A percentile compares a stretch with the other conserved stretches of the same genome.
phyloP scores from a whole-genome alignment of 2,888 invertebrate species.

The Synergus japonicus region DNA sequence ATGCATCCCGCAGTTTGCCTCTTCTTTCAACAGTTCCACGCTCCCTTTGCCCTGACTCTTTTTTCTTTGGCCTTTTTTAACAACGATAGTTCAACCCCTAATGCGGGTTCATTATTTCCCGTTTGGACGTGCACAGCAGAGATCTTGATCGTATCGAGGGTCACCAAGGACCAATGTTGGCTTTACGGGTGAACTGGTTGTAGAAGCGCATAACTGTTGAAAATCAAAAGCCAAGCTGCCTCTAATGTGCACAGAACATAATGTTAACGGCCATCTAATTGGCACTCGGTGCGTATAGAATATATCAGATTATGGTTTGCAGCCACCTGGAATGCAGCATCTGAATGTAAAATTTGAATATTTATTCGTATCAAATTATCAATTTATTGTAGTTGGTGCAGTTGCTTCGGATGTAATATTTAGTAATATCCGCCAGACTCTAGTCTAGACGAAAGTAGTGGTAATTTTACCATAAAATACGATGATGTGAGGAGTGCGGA shows the following conservation, averaged over 20 bases:
- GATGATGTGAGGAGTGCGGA: too few species aligned
- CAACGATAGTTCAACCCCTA: constrained; percentile 63
- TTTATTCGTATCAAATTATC: too few species aligned
- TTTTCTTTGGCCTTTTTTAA: constrained; percentile 52
- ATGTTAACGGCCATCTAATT: constrained; percentile 72
- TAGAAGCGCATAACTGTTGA: constrained; percentile 50
- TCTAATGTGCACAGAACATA: constrained; percentile 56
- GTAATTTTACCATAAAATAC: too few species aligned
- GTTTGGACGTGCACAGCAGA: constrained; percentile 62
- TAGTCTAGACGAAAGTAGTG: too few species aligned
- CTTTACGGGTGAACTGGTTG: constrained; percentile 48
- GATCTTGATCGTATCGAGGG: constrained; percentile 65
- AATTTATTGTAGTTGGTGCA: too few species aligned
- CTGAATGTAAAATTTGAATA: neutral
- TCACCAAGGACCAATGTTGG: constrained; percentile 50
- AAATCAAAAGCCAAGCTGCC: constrained; percentile 46
- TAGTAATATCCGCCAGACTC: too few species aligned
- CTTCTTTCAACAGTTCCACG: constrained; percentile 41
- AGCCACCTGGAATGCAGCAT: constrained; percentile 4
- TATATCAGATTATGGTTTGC: constrained; percentile 37
- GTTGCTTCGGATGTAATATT: too few species aligned
- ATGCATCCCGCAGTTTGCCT: constrained; percentile 32
- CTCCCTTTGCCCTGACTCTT: constrained; percentile 40
- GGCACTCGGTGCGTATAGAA: constrained; percentile 59
- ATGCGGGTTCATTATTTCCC: constrained; percentile 73